Base-by-base conservation (phyloP, 1,140 invertebrate genomes). In the Rhagoletis zephyria region DNA sequence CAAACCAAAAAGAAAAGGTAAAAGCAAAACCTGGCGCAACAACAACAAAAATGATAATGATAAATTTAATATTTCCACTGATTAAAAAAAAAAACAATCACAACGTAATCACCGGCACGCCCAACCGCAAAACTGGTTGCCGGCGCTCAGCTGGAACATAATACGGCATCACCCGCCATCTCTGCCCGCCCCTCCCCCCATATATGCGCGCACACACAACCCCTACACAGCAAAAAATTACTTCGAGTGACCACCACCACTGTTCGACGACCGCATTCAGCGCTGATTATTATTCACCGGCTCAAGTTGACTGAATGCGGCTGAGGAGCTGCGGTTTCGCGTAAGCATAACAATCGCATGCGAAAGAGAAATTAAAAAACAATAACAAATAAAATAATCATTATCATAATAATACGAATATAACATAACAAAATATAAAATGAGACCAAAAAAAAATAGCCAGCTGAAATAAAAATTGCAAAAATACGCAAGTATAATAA, bases 21-120 rank as follows among this genome's bases (percentile, higher is more conserved):
- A 56, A 56, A 56, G 2, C 51, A 5, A 2, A 74, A 74, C 1
- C 40, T 42, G 42, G 16, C 12, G 40, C 51, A 7, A 1, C 5
- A 10, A 10, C 42, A 74, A 45, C 67, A 74, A 74, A 48, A 70
- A 45, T 0, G 10, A 56, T 7, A 40, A 14, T 40, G 40, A 42
- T 70, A 42, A 74, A 74, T 14, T 48, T 14, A 74, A 74, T 48
- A 74, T 48, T 74, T 48, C 40, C 3, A 81, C 16, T n/a, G 48
- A 81, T 19, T 51, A 56, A 81, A 81, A n/a, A 81, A 81, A 45
- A 74, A 48, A 45, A 4, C 3, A 67, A 42, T 56, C 9, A 9
- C 56, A 56, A 81, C 74, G 74, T 81, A 81, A 81, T 81, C 74
- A 42, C 74, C 45, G 16, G 74, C 74, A 81, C 74, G 74, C 45